Conservation (phyloP, 2,888 invertebrate genomes). For the Cactoblastis cactorum region DNA sequence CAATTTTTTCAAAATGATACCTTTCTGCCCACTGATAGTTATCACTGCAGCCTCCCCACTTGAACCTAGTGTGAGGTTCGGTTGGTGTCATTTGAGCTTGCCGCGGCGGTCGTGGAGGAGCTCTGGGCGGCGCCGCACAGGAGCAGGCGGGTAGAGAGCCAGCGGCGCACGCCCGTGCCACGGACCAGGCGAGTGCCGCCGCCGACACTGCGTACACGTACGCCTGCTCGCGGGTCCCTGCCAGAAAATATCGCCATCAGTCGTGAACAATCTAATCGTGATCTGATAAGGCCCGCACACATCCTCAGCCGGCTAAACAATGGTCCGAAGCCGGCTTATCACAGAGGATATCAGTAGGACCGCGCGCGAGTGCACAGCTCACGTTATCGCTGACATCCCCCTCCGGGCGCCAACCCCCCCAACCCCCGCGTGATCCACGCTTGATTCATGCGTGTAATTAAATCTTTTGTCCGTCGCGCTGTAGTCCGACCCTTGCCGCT, state of each 20-base stretch:
- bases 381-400: conserved; percentile 48
- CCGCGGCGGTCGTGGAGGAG: conserved; percentile 76
- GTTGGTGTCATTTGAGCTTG: conserved; percentile 81
- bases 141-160: conserved; percentile 87
- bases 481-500: conserved; percentile 49
- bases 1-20: conserved; percentile 27
- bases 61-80: conserved; percentile 86
- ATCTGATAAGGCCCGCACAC: conserved; percentile 59
- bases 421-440: conserved; percentile 42
- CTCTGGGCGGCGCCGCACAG: conserved; percentile 86
- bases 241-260: conserved; percentile 31
- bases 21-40: conserved; percentile 86
- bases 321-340: conserved; percentile 47
- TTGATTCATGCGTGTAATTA: conserved; percentile 79
- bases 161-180: conserved; percentile 88
- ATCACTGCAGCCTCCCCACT: conserved; percentile 94
- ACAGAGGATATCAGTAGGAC: conserved; percentile 44
- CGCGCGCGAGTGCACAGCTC: conserved; percentile 59
- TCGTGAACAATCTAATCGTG: conserved; percentile 41
- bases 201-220: conserved; percentile 91
- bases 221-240: conserved; percentile 92
- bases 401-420: conserved; percentile 28
- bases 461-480: conserved; percentile 71
- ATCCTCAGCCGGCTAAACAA: conserved; percentile 51
- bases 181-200: conserved; percentile 86